A percentile compares a stretch with the other conserved stretches of the same genome.
Evolutionary conservation across 2,888 invertebrate genomes (phyloP).

Genomic region (Acanthococcus lagerstroemiae): DNA sequence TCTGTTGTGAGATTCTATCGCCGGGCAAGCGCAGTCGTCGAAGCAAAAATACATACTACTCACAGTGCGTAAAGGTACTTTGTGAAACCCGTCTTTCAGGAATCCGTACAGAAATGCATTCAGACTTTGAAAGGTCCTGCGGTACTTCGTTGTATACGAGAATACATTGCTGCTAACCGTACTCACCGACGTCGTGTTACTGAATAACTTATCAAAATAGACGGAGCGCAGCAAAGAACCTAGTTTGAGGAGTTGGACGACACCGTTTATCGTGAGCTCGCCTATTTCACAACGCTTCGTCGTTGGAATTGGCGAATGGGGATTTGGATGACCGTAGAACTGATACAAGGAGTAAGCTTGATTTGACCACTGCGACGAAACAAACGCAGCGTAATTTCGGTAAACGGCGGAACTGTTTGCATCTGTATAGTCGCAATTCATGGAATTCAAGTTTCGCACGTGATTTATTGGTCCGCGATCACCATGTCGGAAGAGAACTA

Average conservation of each 20-base stretch:
- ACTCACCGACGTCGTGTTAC: constrained; percentile 46
- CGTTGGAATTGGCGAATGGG: constrained; percentile 65
- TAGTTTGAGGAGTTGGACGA: constrained; percentile 65
- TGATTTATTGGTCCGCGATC: constrained; percentile 80
- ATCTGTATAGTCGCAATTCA: constrained; percentile 57
- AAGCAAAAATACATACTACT: constrained; percentile 78
- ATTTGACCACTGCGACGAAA: constrained; percentile 9
- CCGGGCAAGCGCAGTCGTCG: constrained; percentile 69
- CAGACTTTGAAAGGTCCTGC: constrained; percentile 84
- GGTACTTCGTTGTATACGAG: constrained; percentile 70
- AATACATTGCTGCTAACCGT: constrained; percentile 50
- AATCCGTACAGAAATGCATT: constrained; percentile 66
- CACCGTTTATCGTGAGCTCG: constrained; percentile 58
- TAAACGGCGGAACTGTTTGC: constrained; percentile 12
- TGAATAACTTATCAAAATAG: constrained; percentile 51
- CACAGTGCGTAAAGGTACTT: constrained; percentile 60
- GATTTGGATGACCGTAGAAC: constrained; percentile 67
- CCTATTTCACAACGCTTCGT: constrained; percentile 65
- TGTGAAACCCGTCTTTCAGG: constrained; percentile 47
- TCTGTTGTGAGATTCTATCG: constrained; percentile 51
- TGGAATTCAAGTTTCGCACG: constrained; percentile 61
- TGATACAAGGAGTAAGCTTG: constrained; percentile 39
- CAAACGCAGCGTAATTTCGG: constrained; percentile 10
- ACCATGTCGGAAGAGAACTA: constrained; percentile 75
- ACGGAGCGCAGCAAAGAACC: constrained; percentile 56